A percentile compares a stretch with the other conserved stretches of the same genome.
These are phyloP conservation scores for Xestia xanthographa DNA, from an alignment of 2,888 invertebrate genomes.

Conservation along the genomic window DNA sequence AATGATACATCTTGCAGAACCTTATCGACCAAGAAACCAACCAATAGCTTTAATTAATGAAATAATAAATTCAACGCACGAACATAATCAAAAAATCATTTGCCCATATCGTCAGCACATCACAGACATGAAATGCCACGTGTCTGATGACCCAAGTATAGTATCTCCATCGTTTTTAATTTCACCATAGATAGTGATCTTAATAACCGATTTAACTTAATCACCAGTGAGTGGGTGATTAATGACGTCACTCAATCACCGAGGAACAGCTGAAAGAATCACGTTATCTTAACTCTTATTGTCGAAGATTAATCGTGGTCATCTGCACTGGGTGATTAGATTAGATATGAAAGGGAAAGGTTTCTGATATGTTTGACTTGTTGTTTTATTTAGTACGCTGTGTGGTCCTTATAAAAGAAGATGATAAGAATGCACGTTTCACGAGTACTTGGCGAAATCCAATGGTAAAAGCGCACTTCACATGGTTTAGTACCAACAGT, in stretches of 20 bases:
- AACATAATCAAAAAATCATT: neutral
- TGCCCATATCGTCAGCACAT: neutral
- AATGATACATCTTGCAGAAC: neutral
- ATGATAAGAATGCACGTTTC: neutral
- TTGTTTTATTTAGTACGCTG: neutral
- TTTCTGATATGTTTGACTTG: neutral
- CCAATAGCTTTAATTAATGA: neutral
- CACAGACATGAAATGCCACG: slow-evolving; percentile 19
- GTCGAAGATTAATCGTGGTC: slow-evolving; percentile 40
- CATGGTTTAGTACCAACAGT: neutral
- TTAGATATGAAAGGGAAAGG: neutral
- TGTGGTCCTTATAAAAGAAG: slow-evolving; percentile 19
- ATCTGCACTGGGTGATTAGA: slow-evolving; percentile 32
- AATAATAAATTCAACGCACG: neutral
- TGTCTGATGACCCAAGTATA: slow-evolving; percentile 6
- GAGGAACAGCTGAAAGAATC: slow-evolving; percentile 27
- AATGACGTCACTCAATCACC: slow-evolving; percentile 50
- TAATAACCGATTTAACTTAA: slow-evolving; percentile 50
- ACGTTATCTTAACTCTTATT: slow-evolving; percentile 44
- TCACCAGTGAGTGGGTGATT: slow-evolving; percentile 50
- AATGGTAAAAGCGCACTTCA: neutral
- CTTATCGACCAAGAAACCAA: neutral
- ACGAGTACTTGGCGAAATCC: neutral
- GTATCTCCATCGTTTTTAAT: slow-evolving; percentile 40
- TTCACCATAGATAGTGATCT: slow-evolving; percentile 44